Conservation (phyloP, 2,113 vertebrate species). For the Hypomesus transpacificus region DNA sequence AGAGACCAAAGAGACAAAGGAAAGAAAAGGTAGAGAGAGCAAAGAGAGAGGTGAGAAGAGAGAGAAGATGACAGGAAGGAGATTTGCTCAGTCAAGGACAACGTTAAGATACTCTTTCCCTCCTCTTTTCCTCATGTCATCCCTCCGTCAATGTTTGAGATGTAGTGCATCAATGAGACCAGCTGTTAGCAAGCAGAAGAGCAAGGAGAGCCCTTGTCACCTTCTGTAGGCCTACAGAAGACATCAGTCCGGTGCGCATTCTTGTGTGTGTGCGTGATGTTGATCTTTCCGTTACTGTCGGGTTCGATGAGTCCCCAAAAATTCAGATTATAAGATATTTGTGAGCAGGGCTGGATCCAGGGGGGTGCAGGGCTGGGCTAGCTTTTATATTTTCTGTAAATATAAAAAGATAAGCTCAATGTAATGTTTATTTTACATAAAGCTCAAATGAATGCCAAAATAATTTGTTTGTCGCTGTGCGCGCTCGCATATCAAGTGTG, state of each 20-base stretch:
- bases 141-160: no score
- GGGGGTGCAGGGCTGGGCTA: neutral
- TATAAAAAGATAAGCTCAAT: no score
- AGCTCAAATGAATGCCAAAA: no score
- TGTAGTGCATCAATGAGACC: no score
- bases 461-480: no score
- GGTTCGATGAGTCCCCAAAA: conserved; percentile 25
- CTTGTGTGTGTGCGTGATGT: conserved; percentile 2
- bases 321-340: conserved; percentile 42
- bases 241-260: neutral
- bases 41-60: neutral
- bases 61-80: neutral
- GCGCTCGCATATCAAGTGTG: conserved; percentile 5
- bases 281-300: conserved; percentile 18
- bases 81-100: no score
- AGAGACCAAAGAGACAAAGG: neutral
- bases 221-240: neutral
- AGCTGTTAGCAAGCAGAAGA: neutral
- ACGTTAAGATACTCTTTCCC: neutral
- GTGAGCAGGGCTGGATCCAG: conserved; percentile 21
- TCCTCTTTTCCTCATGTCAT: neutral
- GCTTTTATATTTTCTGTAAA: neutral
- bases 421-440: no score
- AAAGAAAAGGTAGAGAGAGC: neutral
- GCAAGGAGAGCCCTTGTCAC: neutral